Evolutionary conservation across 2,888 invertebrate genomes (phyloP).

Genomic region (Sarcophaga variegata): DNA sequence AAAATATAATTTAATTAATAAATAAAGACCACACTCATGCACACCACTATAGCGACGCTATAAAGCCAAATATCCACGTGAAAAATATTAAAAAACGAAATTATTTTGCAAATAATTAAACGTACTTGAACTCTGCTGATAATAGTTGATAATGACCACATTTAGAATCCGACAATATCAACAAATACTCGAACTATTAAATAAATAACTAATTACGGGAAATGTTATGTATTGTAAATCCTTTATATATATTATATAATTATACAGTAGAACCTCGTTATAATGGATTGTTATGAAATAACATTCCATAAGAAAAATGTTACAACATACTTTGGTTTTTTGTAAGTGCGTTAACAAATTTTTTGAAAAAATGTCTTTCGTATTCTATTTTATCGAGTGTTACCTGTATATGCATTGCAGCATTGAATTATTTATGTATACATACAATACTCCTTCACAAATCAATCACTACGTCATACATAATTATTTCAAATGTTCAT

Average conservation of each 20-base stretch:
- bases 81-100: constrained; percentile 17
- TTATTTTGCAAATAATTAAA: constrained; percentile 46
- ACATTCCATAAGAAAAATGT: too few species aligned
- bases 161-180: not conserved
- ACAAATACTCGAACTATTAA: not conserved
- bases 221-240: not conserved
- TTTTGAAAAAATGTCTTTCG: too few species aligned
- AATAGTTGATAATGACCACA: constrained; percentile 19
- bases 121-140: constrained; percentile 38
- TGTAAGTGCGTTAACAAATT: too few species aligned
- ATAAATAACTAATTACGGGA: constrained; percentile 60
- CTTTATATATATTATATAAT: too few species aligned
- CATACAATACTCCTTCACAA: constrained; percentile 27
- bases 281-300: too few species aligned
- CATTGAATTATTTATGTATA: not conserved
- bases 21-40: constrained; percentile 5
- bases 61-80: not conserved
- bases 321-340: too few species aligned
- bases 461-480: constrained; percentile 63
- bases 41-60: not conserved
- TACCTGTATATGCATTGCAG: not conserved
- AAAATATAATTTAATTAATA: constrained; percentile 20
- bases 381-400: not conserved
- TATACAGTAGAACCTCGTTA: too few species aligned
- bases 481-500: constrained; percentile 41